A percentile compares a stretch with the other conserved stretches of the same genome.
phyloP scores from a whole-genome alignment of 2,888 invertebrate genomes.

The Chironomus riparius region DNA sequence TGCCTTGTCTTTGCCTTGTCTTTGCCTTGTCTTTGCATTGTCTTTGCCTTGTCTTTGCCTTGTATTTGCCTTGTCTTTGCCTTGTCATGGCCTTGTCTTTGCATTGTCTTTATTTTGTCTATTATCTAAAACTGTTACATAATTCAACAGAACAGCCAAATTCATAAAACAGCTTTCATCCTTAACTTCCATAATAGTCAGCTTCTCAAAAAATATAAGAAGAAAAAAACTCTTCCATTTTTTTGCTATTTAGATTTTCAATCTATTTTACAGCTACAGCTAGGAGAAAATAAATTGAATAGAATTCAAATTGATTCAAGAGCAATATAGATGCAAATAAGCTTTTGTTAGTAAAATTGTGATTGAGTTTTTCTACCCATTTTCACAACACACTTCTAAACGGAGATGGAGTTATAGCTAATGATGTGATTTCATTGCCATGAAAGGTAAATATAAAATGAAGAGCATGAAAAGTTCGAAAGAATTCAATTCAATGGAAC shows the following conservation, averaged over 20 bases:
- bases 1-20: too few species aligned
- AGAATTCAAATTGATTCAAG: neutral
- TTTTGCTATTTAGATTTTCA: neutral
- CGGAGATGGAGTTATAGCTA: neutral
- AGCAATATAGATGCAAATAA: neutral
- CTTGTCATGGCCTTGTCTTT: too few species aligned
- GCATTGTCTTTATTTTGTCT: too few species aligned
- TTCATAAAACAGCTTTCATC: too few species aligned
- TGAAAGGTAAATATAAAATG: neutral
- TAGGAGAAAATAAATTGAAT: neutral
- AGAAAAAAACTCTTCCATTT: neutral
- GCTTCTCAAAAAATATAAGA: too few species aligned
- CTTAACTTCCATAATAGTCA: too few species aligned
- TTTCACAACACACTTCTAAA: neutral
- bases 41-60: too few species aligned
- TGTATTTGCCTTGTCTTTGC: too few species aligned
- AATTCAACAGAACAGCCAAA: too few species aligned
- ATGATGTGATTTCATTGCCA: neutral
- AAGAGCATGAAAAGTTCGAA: too few species aligned
- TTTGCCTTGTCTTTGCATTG: too few species aligned
- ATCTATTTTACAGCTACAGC: neutral
- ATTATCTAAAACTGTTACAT: too few species aligned
- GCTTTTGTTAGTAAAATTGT: neutral
- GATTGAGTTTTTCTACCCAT: constrained; percentile 1
- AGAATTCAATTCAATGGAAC: neutral